A percentile compares a stretch with the other conserved stretches of the same genome.
phyloP scores from a whole-genome alignment of 2,888 invertebrate genomes.

The Griposia aprilina region DNA sequence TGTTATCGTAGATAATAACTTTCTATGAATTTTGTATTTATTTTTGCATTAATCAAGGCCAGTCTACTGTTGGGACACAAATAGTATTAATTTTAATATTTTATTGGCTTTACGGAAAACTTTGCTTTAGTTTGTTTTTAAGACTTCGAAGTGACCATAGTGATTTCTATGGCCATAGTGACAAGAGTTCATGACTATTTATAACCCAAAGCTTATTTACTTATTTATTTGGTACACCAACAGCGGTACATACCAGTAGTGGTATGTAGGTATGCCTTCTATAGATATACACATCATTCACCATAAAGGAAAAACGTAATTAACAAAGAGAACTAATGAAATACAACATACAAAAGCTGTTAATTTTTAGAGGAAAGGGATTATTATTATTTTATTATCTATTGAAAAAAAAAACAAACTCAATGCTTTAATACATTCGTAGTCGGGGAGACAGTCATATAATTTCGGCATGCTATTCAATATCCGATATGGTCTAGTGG shows the following conservation, averaged over 20 bases:
- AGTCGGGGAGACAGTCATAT: fast-evolving
- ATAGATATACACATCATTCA: too few species aligned
- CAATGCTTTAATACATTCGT: too few species aligned
- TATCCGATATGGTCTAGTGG: conserved; percentile 92
- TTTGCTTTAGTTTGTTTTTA: not conserved
- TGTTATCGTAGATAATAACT: conserved; percentile 30
- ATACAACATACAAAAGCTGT: not conserved
- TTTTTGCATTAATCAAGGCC: conserved; percentile 5
- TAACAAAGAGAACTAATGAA: not conserved
- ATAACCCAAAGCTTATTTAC: not conserved
- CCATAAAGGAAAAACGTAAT: too few species aligned
- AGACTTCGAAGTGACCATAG: not conserved
- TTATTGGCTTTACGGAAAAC: not conserved
- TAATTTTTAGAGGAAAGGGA: too few species aligned
- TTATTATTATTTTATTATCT: too few species aligned
- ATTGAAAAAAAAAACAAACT: too few species aligned
- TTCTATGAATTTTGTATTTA: not conserved
- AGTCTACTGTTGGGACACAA: not conserved
- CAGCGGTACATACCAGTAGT: not conserved
- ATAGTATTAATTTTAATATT: not conserved
- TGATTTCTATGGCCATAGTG: not conserved
- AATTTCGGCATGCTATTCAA: fast-evolving
- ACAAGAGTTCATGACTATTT: not conserved
- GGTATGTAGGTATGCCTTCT: too few species aligned
- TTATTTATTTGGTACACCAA: not conserved